Conservation (phyloP, 2,113 vertebrate genomes). For the Neopipo cinnamomea region DNA sequence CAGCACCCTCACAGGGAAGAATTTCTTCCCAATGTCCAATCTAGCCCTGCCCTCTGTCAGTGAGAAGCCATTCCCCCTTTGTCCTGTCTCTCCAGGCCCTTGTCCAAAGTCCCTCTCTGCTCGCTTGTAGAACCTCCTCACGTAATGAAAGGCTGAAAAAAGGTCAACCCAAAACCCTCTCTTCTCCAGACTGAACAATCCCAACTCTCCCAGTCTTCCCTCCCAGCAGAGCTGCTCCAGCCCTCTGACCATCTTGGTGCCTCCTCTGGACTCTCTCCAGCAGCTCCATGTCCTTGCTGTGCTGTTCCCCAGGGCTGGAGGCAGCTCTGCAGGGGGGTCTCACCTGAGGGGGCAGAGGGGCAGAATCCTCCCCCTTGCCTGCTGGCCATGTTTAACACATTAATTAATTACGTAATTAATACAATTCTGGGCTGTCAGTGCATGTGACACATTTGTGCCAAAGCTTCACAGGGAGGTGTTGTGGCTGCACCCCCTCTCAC, state of each 20-base stretch:
- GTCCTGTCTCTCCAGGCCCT: no score
- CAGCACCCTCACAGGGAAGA: accelerated
- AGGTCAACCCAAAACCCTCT: no score
- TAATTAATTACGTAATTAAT: no score
- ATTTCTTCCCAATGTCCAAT: not conserved
- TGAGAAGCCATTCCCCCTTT: not conserved
- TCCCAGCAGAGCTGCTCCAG: not conserved
- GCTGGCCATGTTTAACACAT: not conserved
- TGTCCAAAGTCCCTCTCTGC: not conserved
- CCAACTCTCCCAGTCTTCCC: not conserved
- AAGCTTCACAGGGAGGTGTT: accelerated
- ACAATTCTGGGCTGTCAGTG: not conserved
- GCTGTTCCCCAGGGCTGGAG: not conserved
- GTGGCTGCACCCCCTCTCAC: not conserved
- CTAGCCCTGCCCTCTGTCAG: not conserved
- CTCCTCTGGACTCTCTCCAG: not conserved
- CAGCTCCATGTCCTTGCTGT: not conserved
- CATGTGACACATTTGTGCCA: accelerated
- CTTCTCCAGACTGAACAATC: not conserved
- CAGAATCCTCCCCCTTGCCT: not conserved
- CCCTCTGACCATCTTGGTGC: not conserved
- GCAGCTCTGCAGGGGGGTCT: not conserved
- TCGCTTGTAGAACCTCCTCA: not conserved
- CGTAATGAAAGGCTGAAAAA: accelerated
- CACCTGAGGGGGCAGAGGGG: not conserved